Conservation (phyloP, 2,113 vertebrate species). For the Oryzias javanicus region DNA sequence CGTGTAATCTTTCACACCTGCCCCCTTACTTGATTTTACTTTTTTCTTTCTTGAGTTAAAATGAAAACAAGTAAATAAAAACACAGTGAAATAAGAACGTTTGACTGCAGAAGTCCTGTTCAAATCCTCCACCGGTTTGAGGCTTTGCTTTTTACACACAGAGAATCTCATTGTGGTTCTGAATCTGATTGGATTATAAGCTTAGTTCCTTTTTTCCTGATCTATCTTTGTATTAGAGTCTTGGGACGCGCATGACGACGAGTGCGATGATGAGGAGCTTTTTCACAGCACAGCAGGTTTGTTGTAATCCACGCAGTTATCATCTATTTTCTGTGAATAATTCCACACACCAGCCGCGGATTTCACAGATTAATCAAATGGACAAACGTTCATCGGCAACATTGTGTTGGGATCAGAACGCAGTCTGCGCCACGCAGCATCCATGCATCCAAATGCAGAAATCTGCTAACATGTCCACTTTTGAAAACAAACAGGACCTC, state of each 20-base stretch:
- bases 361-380: too few relatives aligned
- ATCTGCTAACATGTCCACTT: constrained; percentile 16
- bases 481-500: constrained; percentile 22
- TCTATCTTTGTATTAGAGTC: constrained; percentile 36
- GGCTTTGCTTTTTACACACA: constrained; percentile 27
- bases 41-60: constrained; percentile 3
- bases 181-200: constrained; percentile 65
- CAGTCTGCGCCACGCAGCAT: constrained; percentile 29
- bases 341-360: too few relatives aligned
- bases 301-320: constrained; percentile 26
- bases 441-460: constrained; percentile 26
- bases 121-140: constrained; percentile 27
- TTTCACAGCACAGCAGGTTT: constrained; percentile 24
- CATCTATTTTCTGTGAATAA: constrained; percentile 7
- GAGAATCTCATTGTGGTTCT: constrained; percentile 46
- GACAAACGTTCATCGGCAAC: too few relatives aligned
- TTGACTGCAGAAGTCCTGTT: not conserved
- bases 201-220: constrained; percentile 44
- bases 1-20: constrained; percentile 35
- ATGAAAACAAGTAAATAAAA: not conserved
- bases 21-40: constrained; percentile 4
- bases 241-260: constrained; percentile 10
- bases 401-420: constrained; percentile 24
- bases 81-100: not conserved
- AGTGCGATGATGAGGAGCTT: constrained; percentile 23